phyloP scores from a whole-genome alignment of 2,113 vertebrate genomes.

The Arenaria interpres region DNA sequence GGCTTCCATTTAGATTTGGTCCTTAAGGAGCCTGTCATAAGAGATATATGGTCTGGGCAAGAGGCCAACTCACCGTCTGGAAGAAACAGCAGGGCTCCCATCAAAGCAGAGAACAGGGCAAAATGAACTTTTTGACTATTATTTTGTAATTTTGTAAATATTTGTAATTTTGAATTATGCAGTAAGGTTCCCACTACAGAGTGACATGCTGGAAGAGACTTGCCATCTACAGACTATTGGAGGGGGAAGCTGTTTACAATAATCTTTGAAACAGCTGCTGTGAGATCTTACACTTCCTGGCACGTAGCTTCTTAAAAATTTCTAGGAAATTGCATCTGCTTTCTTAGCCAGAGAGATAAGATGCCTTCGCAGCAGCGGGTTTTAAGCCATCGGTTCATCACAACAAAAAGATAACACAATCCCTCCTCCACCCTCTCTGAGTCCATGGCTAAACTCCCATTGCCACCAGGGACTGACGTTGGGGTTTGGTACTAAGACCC shows the following conservation, averaged over 20 bases:
- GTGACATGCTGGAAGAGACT: neutral
- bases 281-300: conserved; percentile 19
- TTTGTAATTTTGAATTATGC: conserved; percentile 21
- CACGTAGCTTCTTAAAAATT: conserved; percentile 19
- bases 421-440: accelerated
- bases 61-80: conserved; percentile 54
- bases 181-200: neutral
- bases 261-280: neutral
- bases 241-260: neutral
- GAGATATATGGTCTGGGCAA: conserved; percentile 59
- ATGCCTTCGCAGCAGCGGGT: neutral
- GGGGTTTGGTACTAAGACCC: neutral
- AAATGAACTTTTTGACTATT: conserved; percentile 30
- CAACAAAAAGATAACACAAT: neutral
- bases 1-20: conserved; percentile 52
- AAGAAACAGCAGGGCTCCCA: conserved; percentile 55
- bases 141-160: conserved; percentile 53
- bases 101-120: neutral
- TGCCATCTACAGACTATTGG: neutral
- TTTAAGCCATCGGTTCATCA: neutral
- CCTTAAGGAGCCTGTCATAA: conserved; percentile 63
- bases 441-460: neutral
- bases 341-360: conserved; percentile 36
- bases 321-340: conserved; percentile 55
- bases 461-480: neutral